phyloP scores from a whole-genome alignment of 1,140 invertebrate genomes.

The Amyelois transitella region DNA sequence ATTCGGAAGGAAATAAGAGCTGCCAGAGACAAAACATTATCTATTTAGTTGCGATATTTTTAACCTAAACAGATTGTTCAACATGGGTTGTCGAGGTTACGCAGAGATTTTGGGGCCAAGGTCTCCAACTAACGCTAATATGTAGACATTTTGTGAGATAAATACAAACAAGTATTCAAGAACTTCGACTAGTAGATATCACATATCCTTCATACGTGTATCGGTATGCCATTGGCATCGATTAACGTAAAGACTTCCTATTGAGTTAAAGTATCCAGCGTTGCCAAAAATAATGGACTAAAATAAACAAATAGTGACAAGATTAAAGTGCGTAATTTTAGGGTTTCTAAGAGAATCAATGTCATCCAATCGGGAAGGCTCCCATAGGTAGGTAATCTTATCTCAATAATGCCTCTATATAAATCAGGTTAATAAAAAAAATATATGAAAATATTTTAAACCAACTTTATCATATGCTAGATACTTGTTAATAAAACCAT shows the following conservation, averaged over 20 bases:
- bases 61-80: conserved; percentile 59
- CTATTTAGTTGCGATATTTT: conserved; percentile 57
- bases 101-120: conserved; percentile 61
- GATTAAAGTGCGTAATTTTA: too few species aligned
- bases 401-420: too few species aligned
- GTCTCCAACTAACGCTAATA: conserved; percentile 47
- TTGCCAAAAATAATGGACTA: too few species aligned
- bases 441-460: too few species aligned
- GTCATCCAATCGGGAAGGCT: too few species aligned
- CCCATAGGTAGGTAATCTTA: too few species aligned
- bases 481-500: too few species aligned
- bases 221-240: background rate
- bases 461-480: too few species aligned
- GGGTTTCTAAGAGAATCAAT: too few species aligned
- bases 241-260: background rate
- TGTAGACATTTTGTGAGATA: conserved; percentile 52
- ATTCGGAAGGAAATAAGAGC: conserved; percentile 28
- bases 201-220: conserved; percentile 15
- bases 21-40: conserved; percentile 38
- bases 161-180: conserved; percentile 23
- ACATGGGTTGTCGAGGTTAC: conserved; percentile 48
- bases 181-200: conserved; percentile 24
- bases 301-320: too few species aligned
- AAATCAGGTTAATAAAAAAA: too few species aligned
- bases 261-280: too few species aligned